Base-by-base conservation (phyloP, 2,797 vertebrate genomes). In the Meriones psammophilus region DNA sequence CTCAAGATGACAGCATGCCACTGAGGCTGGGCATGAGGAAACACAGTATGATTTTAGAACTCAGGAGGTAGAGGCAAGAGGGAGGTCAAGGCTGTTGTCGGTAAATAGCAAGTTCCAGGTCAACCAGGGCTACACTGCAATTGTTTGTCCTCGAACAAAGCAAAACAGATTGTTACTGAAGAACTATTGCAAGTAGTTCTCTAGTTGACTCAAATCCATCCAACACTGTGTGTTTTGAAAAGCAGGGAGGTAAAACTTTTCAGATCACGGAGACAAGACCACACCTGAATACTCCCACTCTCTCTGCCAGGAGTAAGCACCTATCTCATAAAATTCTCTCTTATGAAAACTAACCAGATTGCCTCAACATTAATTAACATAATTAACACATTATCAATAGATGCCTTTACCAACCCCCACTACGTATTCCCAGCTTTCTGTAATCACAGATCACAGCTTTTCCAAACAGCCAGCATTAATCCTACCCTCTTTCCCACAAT, bases 361-460 rank as follows among this genome's bases (percentile, higher is more conserved):
- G 73, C 77, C 54, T 95, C 94, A 90, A 36, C 28, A 9, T 89
- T 92, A 95, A 96, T 96, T 90, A 95, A 83, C 33, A 91, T 92
- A 97, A 96, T 96, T 95, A 97, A 92, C 88, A 76, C 68, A 90
- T 97, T 95, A 94, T 96, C 95, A 92, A 78, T 58, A 91, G 18
- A 76, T 17, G 28, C 30, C 9, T 30, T 91, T 95, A 76, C 84
- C 76, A 60, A 62, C 58, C 78, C 39, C 28, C 64, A 94, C 54
- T 33, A 20, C 12, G 91, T 88, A 92, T 95, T 81, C 26, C 78
- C 69, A 77, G 39, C 39, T 76, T 92, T 36, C 81, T 93, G 56
- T 86, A 90, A 92, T 95, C 76, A 69, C 50, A 93, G 71, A 88
- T 39, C 28, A 85, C 42, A 84, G 33, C 26, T 73, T 92, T 76